Evolutionary conservation across 2,888 invertebrate species (phyloP).

Genomic region (Torymus tubicola): DNA sequence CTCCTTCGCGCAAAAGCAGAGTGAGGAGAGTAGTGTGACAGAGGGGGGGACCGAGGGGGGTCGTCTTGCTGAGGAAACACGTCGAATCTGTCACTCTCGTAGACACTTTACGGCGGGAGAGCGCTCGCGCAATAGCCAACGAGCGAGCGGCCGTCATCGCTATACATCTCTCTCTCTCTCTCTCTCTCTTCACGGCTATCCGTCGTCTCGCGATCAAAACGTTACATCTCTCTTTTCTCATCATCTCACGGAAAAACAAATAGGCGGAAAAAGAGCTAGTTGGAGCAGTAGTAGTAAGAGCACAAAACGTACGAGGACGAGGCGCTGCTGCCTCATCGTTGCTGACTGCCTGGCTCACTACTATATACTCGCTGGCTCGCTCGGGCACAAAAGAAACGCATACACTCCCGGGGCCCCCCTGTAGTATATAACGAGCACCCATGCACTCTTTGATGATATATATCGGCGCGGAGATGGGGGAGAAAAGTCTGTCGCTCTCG

Average conservation of each 20-base stretch:
- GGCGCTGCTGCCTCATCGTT: too few species aligned
- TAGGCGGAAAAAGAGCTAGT: neutral
- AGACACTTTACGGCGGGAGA: conserved; percentile 35
- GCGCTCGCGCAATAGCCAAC: too few species aligned
- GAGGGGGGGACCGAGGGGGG: too few species aligned
- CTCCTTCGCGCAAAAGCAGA: too few species aligned
- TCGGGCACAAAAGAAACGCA: conserved; percentile 28
- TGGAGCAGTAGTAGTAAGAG: conserved; percentile 3
- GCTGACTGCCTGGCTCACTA: too few species aligned
- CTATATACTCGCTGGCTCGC: too few species aligned
- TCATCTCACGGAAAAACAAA: too few species aligned
- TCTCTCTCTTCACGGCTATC: too few species aligned
- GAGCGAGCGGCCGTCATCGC: conserved; percentile 9
- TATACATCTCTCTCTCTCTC: too few species aligned
- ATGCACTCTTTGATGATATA: conserved; percentile 52
- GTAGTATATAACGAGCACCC: conserved; percentile 38
- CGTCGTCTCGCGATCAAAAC: too few species aligned
- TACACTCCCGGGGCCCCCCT: neutral
- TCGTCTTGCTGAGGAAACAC: conserved; percentile 3
- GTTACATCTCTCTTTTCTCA: too few species aligned
- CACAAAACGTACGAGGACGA: conserved; percentile 1
- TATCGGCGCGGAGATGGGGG: conserved; percentile 38
- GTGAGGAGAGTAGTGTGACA: too few species aligned
- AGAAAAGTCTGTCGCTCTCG: conserved; percentile 39
- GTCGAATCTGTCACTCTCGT: conserved; percentile 50